phyloP scores from a whole-genome alignment of 1,140 invertebrate genomes.

The Aphelenchoides besseyi region DNA sequence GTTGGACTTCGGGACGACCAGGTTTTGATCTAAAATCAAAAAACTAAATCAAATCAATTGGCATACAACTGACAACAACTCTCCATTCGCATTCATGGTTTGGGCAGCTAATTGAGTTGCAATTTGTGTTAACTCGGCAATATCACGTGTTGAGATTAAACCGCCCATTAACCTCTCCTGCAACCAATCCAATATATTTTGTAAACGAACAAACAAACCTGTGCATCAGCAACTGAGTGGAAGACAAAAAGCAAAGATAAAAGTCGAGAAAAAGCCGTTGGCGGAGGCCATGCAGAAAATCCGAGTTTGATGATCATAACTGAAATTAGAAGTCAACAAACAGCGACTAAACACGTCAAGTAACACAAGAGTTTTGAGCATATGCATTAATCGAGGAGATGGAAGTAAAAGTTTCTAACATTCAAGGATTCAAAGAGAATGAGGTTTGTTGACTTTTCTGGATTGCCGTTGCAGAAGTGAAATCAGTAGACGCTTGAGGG shows the following conservation, averaged over 20 bases:
- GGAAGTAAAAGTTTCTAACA: too few species aligned
- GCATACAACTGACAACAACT: conserved; percentile 35
- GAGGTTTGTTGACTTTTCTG: too few species aligned
- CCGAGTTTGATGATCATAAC: conserved; percentile 10
- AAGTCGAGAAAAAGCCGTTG: conserved; percentile 11
- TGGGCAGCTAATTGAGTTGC: conserved; percentile 49
- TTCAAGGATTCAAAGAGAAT: too few species aligned
- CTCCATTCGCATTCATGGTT: conserved; percentile 43
- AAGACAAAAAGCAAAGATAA: not conserved
- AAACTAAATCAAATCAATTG: not conserved
- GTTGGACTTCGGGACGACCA: conserved; percentile 36
- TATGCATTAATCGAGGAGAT: too few species aligned
- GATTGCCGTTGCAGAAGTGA: too few species aligned
- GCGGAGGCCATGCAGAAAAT: conserved; percentile 13
- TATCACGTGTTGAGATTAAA: conserved; percentile 44
- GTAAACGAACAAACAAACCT: not conserved
- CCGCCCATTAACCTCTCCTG: conserved; percentile 23
- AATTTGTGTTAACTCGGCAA: conserved; percentile 47
- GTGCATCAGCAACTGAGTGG: not conserved
- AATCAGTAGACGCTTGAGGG: too few species aligned
- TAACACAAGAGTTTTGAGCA: too few species aligned
- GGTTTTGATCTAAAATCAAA: conserved; percentile 38
- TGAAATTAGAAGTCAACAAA: too few species aligned
- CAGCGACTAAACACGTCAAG: too few species aligned
- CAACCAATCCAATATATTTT: not conserved